These are phyloP conservation scores for Neoitamus cyanurus DNA, from an alignment of 2,888 invertebrate species.

Conservation along the genomic window DNA sequence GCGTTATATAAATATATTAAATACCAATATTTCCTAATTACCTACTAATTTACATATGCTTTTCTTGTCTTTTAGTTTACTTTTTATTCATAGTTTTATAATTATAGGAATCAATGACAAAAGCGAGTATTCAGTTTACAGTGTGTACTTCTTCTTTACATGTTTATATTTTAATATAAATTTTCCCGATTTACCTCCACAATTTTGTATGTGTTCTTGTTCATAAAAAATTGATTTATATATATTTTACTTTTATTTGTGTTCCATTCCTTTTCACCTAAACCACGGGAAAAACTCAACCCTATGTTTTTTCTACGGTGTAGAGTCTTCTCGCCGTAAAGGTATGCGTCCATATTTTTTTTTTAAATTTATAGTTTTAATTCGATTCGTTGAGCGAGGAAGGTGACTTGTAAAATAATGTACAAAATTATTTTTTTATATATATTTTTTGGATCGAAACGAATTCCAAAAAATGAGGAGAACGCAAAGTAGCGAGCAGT, in stretches of 20 bases:
- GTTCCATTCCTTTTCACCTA: not conserved
- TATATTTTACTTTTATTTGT: no score
- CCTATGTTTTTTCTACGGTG: not conserved
- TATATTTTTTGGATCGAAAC: not conserved
- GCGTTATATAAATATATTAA: slow-evolving; percentile 27
- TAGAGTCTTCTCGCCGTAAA: not conserved
- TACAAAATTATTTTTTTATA: not conserved
- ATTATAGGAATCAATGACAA: slow-evolving; percentile 48
- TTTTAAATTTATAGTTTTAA: not conserved
- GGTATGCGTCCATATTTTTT: not conserved
- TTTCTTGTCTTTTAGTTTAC: not conserved
- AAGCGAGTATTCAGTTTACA: slow-evolving; percentile 47
- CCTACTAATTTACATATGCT: slow-evolving; percentile 18
- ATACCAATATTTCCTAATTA: slow-evolving; percentile 27
- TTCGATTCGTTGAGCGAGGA: not conserved
- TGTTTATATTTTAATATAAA: slow-evolving; percentile 27
- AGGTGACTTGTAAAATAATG: not conserved
- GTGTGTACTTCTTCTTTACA: slow-evolving; percentile 34
- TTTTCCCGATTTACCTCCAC: not conserved
- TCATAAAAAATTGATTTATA: not conserved
- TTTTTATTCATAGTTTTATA: not conserved
- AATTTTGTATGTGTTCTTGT: not conserved
- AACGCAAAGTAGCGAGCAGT: not conserved
- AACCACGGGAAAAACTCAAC: not conserved
- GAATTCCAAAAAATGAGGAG: not conserved